phyloP scores from a whole-genome alignment of 2,888 invertebrate genomes.

The Idaea straminata region DNA sequence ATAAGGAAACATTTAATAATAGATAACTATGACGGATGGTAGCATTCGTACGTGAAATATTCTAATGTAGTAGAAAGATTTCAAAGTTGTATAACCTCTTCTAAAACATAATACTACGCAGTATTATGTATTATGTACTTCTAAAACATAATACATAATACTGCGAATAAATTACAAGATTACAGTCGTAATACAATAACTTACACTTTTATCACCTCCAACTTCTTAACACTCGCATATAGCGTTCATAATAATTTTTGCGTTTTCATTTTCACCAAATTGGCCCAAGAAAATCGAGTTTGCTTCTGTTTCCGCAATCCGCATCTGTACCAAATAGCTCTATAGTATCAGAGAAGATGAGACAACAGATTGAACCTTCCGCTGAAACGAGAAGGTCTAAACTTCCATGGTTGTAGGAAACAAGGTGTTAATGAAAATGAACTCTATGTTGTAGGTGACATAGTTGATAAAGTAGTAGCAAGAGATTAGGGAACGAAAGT shows the following conservation, averaged over 20 bases:
- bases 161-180: background rate
- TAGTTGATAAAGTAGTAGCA: constrained; percentile 12
- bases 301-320: constrained; percentile 59
- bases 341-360: constrained; percentile 61
- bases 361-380: constrained; percentile 72
- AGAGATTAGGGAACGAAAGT: constrained; percentile 37
- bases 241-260: constrained; percentile 36
- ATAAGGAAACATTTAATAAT: background rate
- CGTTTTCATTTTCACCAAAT: constrained; percentile 62
- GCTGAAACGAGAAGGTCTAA: constrained; percentile 48
- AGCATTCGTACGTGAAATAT: background rate
- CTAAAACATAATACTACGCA: background rate
- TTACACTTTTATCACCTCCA: background rate
- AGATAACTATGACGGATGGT: background rate
- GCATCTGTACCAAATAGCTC: constrained; percentile 69
- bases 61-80: background rate
- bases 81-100: background rate
- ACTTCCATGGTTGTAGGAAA: constrained; percentile 39
- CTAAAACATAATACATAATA: background rate
- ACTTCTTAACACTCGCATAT: background rate
- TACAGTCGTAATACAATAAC: background rate
- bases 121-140: background rate
- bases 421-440: constrained; percentile 30
- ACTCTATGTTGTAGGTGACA: constrained; percentile 25
- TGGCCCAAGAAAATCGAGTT: constrained; percentile 62